Conservation (phyloP, 2,797 vertebrate species). For the Eulemur rubriventer region DNA sequence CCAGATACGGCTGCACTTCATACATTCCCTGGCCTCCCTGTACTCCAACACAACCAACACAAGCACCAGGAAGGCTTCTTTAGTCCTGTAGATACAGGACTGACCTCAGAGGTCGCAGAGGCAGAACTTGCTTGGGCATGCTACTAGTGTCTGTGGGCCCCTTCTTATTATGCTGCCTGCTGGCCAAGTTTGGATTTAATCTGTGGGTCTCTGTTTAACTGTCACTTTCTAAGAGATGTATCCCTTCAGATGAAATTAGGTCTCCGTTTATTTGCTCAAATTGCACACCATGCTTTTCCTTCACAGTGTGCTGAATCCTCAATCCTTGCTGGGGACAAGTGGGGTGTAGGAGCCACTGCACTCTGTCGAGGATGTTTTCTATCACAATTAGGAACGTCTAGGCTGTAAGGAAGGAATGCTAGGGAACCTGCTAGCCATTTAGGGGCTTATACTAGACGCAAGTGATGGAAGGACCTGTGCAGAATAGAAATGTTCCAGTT, state of each 20-base stretch:
- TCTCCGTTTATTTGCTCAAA: background rate
- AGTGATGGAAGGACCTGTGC: background rate
- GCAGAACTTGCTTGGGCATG: too few relatives aligned
- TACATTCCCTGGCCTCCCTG: background rate
- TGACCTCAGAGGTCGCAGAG: background rate
- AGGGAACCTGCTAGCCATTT: background rate
- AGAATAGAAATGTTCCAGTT: background rate
- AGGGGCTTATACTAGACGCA: background rate
- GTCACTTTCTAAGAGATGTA: background rate
- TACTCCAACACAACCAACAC: fast-evolving
- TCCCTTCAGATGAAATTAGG: background rate
- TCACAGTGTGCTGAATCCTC: background rate
- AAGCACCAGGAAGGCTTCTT: background rate
- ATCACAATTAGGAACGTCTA: background rate
- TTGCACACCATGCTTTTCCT: background rate
- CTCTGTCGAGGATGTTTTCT: background rate
- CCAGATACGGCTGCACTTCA: fast-evolving
- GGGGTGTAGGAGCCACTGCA: background rate
- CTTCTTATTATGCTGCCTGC: too few relatives aligned
- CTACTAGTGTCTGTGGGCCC: background rate
- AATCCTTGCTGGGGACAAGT: background rate
- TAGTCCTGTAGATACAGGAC: background rate
- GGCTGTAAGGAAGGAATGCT: background rate
- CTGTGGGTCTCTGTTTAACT: background rate
- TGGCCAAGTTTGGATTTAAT: background rate